These are phyloP conservation scores for Pseudotriccus pelzelni DNA, from an alignment of 2,797 vertebrate species.

Conservation along the genomic window DNA sequence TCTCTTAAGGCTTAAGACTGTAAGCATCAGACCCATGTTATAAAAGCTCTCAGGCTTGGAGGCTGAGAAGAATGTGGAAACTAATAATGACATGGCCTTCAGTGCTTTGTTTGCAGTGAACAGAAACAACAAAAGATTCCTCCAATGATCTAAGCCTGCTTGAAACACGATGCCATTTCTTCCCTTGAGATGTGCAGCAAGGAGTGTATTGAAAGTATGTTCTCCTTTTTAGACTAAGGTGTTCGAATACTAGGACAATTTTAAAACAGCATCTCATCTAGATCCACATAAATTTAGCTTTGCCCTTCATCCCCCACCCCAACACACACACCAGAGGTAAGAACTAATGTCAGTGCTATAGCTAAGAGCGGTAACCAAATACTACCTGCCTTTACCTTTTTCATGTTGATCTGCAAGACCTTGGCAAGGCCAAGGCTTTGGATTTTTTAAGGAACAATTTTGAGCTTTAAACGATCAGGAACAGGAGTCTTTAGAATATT, in stretches of 20 bases:
- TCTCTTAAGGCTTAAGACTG: slow-evolving; percentile 23
- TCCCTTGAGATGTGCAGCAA: slow-evolving; percentile 20
- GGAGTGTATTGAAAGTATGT: background rate
- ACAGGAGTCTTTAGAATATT: background rate
- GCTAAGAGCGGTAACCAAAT: background rate
- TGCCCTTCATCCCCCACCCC: background rate
- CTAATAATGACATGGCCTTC: slow-evolving; percentile 65
- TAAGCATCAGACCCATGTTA: background rate
- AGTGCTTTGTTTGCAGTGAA: slow-evolving; percentile 55
- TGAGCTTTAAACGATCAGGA: background rate
- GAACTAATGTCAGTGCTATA: background rate
- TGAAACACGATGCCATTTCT: background rate
- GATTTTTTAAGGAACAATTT: accelerated
- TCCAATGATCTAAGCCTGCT: slow-evolving; percentile 51
- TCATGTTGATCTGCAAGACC: background rate
- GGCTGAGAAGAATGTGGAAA: slow-evolving; percentile 40
- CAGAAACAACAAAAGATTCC: slow-evolving; percentile 45
- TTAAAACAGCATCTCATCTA: background rate
- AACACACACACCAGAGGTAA: background rate
- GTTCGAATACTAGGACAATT: background rate
- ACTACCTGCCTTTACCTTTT: background rate
- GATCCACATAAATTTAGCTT: background rate
- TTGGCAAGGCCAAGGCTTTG: background rate
- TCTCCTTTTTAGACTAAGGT: background rate
- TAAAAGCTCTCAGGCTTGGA: slow-evolving; percentile 52